These are phyloP conservation scores for Propithecus perrieri DNA, from an alignment of 2,797 vertebrate species.

Conservation along the genomic window DNA sequence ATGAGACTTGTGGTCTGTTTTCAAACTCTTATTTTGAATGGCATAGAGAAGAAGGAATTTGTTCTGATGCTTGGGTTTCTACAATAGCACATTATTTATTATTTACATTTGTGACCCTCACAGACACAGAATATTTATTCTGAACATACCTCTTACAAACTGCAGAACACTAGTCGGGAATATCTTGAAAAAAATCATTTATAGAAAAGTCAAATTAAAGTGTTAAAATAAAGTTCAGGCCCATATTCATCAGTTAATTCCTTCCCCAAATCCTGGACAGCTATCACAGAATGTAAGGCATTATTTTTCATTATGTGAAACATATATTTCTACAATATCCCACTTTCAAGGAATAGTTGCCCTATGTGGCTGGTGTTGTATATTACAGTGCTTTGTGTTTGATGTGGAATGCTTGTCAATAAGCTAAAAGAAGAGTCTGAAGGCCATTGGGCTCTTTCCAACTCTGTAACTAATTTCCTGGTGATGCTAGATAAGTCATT, in stretches of 20 bases:
- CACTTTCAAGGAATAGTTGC: not conserved
- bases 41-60: not conserved
- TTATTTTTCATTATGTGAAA: conserved; percentile 18
- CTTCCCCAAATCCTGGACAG: not conserved
- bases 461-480: not conserved
- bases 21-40: not conserved
- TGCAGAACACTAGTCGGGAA: not conserved
- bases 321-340: not conserved
- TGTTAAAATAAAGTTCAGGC: not conserved
- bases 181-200: conserved; percentile 41
- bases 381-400: not conserved
- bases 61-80: not conserved
- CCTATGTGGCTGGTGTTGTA: not conserved
- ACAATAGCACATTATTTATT: not conserved
- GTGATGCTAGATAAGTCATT: not conserved
- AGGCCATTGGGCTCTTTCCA: not conserved
- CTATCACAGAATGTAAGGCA: not conserved
- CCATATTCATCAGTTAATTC: not conserved
- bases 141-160: not conserved
- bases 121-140: conserved; percentile 27
- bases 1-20: not conserved
- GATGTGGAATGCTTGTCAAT: not conserved
- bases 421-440: not conserved
- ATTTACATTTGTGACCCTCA: not conserved
- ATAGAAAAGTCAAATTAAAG: conserved; percentile 7